phyloP scores from a whole-genome alignment of 2,888 invertebrate genomes.

The Caenorhabditis drosophilae region DNA sequence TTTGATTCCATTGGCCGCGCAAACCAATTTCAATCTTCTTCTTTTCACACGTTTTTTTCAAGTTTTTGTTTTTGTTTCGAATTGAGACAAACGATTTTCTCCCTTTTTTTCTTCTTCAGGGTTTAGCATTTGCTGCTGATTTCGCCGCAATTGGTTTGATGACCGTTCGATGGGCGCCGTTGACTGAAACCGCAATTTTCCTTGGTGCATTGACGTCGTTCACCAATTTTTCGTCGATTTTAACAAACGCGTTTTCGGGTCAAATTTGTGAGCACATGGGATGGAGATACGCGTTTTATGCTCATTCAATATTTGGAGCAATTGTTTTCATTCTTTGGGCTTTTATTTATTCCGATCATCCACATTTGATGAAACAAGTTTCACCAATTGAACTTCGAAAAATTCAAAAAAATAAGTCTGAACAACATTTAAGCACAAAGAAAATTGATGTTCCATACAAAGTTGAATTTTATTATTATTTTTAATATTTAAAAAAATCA shows the following conservation, averaged over 20 bases:
- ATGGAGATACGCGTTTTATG: conserved; percentile 64
- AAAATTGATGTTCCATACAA: conserved; percentile 47
- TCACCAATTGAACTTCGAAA: conserved; percentile 41
- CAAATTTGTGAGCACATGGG: conserved; percentile 53
- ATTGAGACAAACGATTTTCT: not conserved
- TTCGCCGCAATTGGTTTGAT: conserved; percentile 56
- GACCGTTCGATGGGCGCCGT: conserved; percentile 61
- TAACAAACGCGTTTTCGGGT: conserved; percentile 61
- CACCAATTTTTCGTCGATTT: conserved; percentile 51
- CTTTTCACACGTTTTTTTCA: conserved; percentile 45
- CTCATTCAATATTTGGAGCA: conserved; percentile 41
- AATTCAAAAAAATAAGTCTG: conserved; percentile 59
- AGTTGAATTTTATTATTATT: too few species aligned
- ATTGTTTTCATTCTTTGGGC: conserved; percentile 45
- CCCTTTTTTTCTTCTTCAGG: conserved; percentile 20
- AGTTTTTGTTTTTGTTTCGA: conserved; percentile 12
- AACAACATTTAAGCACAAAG: conserved; percentile 54
- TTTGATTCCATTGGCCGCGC: conserved; percentile 46
- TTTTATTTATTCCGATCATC: conserved; percentile 46
- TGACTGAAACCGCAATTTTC: conserved; percentile 58
- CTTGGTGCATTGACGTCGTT: conserved; percentile 61
- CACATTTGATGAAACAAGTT: conserved; percentile 38
- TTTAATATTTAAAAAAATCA: too few species aligned
- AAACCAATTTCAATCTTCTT: conserved; percentile 31
- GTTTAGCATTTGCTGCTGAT: conserved; percentile 52